Evolutionary conservation across 2,797 vertebrate genomes (phyloP), one percentile per base, ranked within the genome.

Genomic region (Hoplostethus atlanticus): DNA sequence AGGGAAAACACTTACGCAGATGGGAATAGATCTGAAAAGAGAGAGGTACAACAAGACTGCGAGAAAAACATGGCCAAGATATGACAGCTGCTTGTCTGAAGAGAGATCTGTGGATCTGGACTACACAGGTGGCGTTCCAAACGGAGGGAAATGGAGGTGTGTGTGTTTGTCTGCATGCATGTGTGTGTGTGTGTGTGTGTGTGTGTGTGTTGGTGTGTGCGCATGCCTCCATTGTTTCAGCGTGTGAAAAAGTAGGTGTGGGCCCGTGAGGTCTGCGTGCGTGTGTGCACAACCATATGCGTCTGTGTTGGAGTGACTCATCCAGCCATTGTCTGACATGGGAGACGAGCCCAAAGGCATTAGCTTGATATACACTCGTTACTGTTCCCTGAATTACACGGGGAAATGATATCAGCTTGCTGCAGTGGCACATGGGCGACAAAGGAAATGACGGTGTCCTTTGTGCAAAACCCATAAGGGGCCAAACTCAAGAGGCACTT

Each of bases 401-500:
- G 15, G 68, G 65, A 81, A 85, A 79, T 81, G 17, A 67, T 86
- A 80, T 84, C 84, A 56, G 67, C 80, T 38, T 11, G 5, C 71
- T 42, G 77, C 68, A 71, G 62, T 34, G 54, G 42, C 77, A 76
- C 69, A 28, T 0, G 64, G 66, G 46, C 28, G 8, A 81, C 80
- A 64, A 69, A 80, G 80, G 75, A 62, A 71, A 71, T 65, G 76
- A 81, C 61, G 73, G 71, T 47, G 30, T 77, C 71, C 80, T 87
- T 84, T 85, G 74, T 85, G 73, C 17, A 7, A 65, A 79, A 83
- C 79, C 84, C 79, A 64, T 76, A 83, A 67, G 61, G 51, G 74
- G 65, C 51, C 59, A 73, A 69, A 83, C 84, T 87, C 58, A 79
- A 85, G 86, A 79, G 86, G 79, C 79, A 74, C 78, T 85, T 78